A percentile compares a stretch with the other conserved stretches of the same genome.
phyloP scores from a whole-genome alignment of 2,888 invertebrate species.

The Megaustenia siamemsis region DNA sequence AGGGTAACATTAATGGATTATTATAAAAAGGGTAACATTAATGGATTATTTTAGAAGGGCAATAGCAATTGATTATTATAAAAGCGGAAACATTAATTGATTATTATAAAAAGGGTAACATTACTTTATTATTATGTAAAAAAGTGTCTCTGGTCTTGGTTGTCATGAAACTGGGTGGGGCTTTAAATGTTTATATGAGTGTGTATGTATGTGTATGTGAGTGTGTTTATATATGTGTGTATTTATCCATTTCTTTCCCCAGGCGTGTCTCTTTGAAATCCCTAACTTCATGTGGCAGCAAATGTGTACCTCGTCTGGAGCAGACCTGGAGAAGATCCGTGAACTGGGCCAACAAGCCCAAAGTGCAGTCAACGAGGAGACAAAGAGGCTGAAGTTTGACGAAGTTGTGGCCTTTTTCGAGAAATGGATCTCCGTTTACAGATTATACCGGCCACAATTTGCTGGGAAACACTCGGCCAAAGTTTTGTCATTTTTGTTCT shows the following conservation, averaged over 20 bases:
- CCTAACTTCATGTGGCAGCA: constrained; percentile 48
- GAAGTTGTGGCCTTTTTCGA: constrained; percentile 51
- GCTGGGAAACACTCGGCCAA: constrained; percentile 39
- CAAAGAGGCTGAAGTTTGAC: constrained; percentile 33
- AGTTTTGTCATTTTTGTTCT: constrained; percentile 40
- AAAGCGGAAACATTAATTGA: too few relatives aligned
- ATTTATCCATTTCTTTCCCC: background rate
- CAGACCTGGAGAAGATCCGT: constrained; percentile 48
- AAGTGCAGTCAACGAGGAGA: background rate
- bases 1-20: too few relatives aligned
- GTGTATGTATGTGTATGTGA: too few relatives aligned
- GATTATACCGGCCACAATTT: constrained; percentile 12
- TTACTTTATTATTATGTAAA: too few relatives aligned
- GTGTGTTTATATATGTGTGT: too few relatives aligned
- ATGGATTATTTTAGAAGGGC: too few relatives aligned
- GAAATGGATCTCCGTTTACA: constrained; percentile 51
- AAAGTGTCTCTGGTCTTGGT: too few relatives aligned
- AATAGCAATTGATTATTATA: too few relatives aligned
- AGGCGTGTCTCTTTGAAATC: constrained; percentile 51
- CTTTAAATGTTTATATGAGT: too few relatives aligned
- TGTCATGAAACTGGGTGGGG: too few relatives aligned
- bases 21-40: too few relatives aligned
- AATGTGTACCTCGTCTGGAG: constrained; percentile 37
- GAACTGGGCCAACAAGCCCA: constrained; percentile 46
- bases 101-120: too few relatives aligned